Base-by-base conservation (phyloP, 1,140 invertebrate species). In the Dreissena rostriformis region DNA sequence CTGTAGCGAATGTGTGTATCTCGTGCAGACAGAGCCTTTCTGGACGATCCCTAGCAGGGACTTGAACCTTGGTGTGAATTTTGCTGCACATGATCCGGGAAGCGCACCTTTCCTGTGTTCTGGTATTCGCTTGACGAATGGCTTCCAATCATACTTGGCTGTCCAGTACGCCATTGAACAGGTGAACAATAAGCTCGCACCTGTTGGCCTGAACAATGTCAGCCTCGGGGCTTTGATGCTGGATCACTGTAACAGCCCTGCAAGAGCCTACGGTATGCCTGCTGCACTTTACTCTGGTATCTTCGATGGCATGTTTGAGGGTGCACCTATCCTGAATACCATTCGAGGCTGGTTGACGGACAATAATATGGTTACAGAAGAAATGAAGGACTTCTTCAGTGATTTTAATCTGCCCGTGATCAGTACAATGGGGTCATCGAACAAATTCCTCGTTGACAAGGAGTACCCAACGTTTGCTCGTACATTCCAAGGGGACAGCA, bases 101-200 rank as follows among this genome's bases (percentile, higher is more conserved):
- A 57, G 72, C 14, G 77, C 78, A 39, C 88, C 90, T 0, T 91
- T 86, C 63, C 72, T 88, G 6, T 92, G 91, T 75, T 87, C 87
- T 12, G 73, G 57, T 26, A 55, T 89, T 51, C 96, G 96, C 14
- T 95, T 82, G 24, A 70, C 63, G 2, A 86, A 91, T 82, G 92
- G 91, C 0, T 86, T 97, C 7, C 92, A 97, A 91, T 95, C 96
- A 22, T 93, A 96, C 26, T 96, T 97, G 91, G 96, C 97, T 0
- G 97, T 97, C 96, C 93, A 96, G 0, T 97, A 96, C 92, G 96
- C 97, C 5, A 92, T 97, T 5, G 95, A 97, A 87, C 93, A 94
- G 61, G 96, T 97, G 76, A 97, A 97, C 90, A 93, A 28, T 39
- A 86, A 84, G 22, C 71, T 53, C n/a, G 84, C 87, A 19, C 89